Evolutionary conservation across 2,797 vertebrate species (phyloP).

Genomic region (Gastrophryne carolinensis): DNA sequence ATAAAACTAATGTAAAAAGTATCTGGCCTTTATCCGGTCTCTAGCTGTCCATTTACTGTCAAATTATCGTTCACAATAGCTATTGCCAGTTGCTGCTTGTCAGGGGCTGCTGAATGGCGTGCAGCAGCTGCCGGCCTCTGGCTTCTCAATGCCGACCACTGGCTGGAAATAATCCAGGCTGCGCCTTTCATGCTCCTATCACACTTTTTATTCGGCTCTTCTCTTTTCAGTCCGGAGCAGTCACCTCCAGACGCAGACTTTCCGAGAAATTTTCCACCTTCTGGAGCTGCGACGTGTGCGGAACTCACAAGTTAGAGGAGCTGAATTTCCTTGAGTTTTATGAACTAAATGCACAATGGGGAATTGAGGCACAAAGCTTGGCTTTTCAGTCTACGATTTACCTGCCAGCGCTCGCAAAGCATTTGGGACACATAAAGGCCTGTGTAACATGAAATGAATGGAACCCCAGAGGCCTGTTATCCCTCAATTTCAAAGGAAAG

Average conservation of each 20-base stretch:
- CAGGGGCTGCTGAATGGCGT: background rate
- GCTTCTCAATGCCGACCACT: conserved; percentile 15
- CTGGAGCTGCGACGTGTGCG: conserved; percentile 36
- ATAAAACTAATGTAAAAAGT: background rate
- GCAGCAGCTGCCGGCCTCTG: background rate
- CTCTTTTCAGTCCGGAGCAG: background rate
- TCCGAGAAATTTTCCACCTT: conserved; percentile 18
- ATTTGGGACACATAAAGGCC: conserved; percentile 45
- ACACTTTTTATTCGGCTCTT: background rate
- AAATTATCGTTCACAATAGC: background rate
- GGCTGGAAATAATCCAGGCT: background rate
- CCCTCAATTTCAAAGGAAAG: conserved; percentile 50
- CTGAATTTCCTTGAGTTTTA: conserved; percentile 38
- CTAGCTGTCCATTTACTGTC: background rate
- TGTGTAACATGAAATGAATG: conserved; percentile 51
- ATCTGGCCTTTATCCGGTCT: background rate
- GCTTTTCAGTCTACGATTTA: conserved; percentile 47
- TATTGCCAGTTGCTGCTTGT: background rate
- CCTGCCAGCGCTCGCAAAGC: conserved; percentile 50
- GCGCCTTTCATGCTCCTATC: conserved; percentile 16
- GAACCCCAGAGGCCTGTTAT: conserved; percentile 48
- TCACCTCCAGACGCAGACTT: conserved; percentile 24
- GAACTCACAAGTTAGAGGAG: conserved; percentile 45
- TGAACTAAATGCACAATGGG: conserved; percentile 47
- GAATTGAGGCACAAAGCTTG: conserved; percentile 47